Percentiles rank a stretch among this genome's conserved stretches.
Evolutionary conservation across 2,888 invertebrate genomes (phyloP).

Genomic region (Hyles lineata): DNA sequence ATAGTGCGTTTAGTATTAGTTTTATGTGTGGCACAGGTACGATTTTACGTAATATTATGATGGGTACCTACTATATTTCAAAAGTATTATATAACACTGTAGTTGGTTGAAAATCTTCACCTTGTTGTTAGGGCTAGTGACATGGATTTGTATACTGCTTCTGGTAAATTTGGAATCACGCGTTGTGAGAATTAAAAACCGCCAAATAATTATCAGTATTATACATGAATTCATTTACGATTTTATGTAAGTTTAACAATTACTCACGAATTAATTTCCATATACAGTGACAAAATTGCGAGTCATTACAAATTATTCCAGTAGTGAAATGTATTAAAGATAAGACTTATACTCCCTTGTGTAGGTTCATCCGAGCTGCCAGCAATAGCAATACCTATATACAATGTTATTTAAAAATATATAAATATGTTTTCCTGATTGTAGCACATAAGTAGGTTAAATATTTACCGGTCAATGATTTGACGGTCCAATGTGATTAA

Average conservation of each 20-base stretch:
- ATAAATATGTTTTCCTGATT: conserved; percentile 2
- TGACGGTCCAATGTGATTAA: not conserved
- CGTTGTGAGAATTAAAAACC: not conserved
- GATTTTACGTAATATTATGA: not conserved
- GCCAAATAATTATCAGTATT: conserved; percentile 1
- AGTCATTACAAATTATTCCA: not conserved
- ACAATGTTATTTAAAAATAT: conserved; percentile 8
- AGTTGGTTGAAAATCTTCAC: not conserved
- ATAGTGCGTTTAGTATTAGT: not conserved
- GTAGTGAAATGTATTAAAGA: not conserved
- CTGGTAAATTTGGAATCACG: not conserved
- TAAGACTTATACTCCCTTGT: not conserved
- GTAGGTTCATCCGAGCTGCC: conserved; percentile 2
- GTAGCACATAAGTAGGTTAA: conserved; percentile 1
- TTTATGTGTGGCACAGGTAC: not conserved
- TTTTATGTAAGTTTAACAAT: not conserved
- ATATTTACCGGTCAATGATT: conserved; percentile 7
- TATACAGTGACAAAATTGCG: too few species aligned
- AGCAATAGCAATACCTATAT: conserved; percentile 6
- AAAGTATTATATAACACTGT: conserved; percentile 1
- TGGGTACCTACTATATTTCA: not conserved
- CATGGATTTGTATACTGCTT: not conserved
- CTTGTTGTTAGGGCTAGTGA: conserved; percentile 6
- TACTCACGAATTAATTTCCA: not conserved
- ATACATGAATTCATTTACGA: not conserved